Evolutionary conservation across 2,113 vertebrate genomes (phyloP), one percentile per base, ranked within the genome.

Genomic region (Nycticryphes semicollaris): DNA sequence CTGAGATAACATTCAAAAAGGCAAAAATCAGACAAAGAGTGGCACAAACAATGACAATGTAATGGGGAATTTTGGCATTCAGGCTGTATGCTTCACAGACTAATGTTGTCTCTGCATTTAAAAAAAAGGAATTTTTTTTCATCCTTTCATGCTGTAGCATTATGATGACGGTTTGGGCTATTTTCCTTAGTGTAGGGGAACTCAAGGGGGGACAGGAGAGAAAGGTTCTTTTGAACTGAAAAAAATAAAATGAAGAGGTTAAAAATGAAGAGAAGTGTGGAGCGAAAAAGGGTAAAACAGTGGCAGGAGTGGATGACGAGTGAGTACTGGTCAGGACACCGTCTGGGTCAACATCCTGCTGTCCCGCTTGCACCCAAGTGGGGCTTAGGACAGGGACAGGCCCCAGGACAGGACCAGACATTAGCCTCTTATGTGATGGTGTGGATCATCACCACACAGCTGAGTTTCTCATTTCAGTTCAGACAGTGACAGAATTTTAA

Each of bases 251-350:
- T 3, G 7, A 60, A 18, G 19, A 83, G 6, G 25, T 69, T 68
- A 45, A 64, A 79, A 75, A 45, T 16, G 4, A 73, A 73, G 14
- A 41, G 14, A 47, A 21, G 3, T 11, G 7, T 35, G 54, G 45
- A 78, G 10, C 39, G 39, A 45, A 45, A 67, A 45, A 54, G 30
- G 20, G 27, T 47, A 23, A 62, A 47, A 6, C 1, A n/a, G 22
- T 14, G n/a, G 10, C 2, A 28, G 41, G 20, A 13, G 37, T 19
- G 14, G 11, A 18, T 54, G 51, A 21, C 1, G 2, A 48, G 20
- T 7, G 8, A 23, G 14, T n/a, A 25, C 9, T 0, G 0, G 9
- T 0, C 2, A 13, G 30, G 43, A 59, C 21, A 25, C 4, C 2
- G 3, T 24, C 48, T 28, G 28, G 45, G 21, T 12, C 63, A 47